Base-by-base conservation (phyloP, 2,888 invertebrate genomes). In the Cheilosia impressa region DNA sequence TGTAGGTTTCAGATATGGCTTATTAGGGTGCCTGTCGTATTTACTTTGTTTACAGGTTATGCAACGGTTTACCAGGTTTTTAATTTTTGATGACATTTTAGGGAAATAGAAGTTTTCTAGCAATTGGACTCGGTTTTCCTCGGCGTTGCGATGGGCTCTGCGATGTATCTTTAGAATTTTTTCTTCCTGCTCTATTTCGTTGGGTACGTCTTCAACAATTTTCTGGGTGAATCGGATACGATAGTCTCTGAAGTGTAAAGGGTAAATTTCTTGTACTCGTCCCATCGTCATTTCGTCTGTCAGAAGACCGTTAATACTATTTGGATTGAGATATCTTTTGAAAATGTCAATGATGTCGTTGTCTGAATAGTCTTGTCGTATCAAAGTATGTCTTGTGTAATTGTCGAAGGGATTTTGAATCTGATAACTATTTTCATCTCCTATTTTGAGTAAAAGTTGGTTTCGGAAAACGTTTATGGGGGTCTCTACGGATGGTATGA, bases 201-300 rank as follows among this genome's bases (percentile, higher is more conserved):
- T 72, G 4, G 47, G 17, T 10, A 87, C 15, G 22, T 79, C 62
- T 68, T 58, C 57, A 2, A 87, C 78, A 10, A 75, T 17, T n/a
- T 41, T 52, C 41, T 72, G 76, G 0, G 81, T 87, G 27, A 27
- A 27, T 27, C 27, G 27, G 5, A 27, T 68, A 45, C 57, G 53
- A 24, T 71, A 87, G 19, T 71, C 43, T 43, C 24, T 68, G 31
- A 83, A 83, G 47, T 84, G 60, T 15, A 60, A 10, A 6, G 71
- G 65, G n/a, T 77, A 84, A 31, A 87, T 62, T 52, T 77, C 45
- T 50, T 87, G 83, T 9, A 84, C 50, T 50, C 43, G 63, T 15
- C 68, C 72, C 65, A 80, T 80, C 9, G 15, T 63, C 19, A 13
- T 47, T 58, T 83, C 77, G 1, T 31, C 13, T 3, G 68, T 72